Percentiles rank a stretch among this genome's conserved stretches.
Conservation (phyloP, 2,797 vertebrate genomes). For the Sebastes oblongus region DNA sequence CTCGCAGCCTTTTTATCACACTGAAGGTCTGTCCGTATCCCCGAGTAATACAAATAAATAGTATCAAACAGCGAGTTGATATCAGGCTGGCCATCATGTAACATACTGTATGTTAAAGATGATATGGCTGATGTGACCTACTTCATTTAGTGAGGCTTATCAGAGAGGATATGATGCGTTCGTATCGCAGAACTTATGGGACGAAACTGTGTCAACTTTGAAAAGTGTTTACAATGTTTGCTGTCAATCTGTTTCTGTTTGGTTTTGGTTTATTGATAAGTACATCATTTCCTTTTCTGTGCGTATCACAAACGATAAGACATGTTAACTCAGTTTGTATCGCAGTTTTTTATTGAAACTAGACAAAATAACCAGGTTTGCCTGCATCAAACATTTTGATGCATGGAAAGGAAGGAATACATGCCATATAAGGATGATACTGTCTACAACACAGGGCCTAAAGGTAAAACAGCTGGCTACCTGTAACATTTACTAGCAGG, state of each 20-base stretch:
- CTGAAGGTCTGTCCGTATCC: not conserved
- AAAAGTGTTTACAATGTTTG: not conserved
- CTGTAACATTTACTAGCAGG: not conserved
- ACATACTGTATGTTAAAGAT: not conserved
- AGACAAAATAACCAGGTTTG: not conserved
- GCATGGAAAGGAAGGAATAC: not conserved
- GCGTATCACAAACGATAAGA: not conserved
- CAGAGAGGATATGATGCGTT: not conserved
- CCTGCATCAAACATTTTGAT: not conserved
- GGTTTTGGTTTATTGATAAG: not conserved
- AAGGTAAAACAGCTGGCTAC: not conserved
- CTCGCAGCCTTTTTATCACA: not conserved
- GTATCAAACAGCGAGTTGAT: not conserved
- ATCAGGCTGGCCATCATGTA: not conserved
- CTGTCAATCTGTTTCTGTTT: not conserved
- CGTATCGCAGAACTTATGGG: not conserved
- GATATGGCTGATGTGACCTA: not conserved
- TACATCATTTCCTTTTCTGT: not conserved
- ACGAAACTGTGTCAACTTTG: not conserved
- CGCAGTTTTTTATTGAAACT: not conserved
- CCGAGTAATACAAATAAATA: not conserved
- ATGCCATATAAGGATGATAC: not conserved
- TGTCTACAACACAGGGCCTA: no score
- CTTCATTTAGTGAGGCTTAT: slow-evolving; percentile 7
- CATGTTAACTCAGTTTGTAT: not conserved